Base-by-base conservation (phyloP, 2,113 vertebrate species). In the Actenoides hombroni region DNA sequence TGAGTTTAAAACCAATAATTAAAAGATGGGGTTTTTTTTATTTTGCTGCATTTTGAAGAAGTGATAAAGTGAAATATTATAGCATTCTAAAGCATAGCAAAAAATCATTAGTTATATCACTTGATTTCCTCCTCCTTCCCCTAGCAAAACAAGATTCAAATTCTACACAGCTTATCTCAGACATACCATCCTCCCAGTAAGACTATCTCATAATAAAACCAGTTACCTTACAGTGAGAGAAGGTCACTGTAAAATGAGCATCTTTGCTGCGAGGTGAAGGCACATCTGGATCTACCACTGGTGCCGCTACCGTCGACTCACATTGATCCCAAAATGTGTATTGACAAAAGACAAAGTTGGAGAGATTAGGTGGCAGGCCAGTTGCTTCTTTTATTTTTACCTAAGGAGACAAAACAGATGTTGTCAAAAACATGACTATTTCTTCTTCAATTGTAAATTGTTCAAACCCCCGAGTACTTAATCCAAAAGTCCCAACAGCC, bases 281-380 rank as follows among this genome's bases (percentile, higher is more conserved):
- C 90, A 98, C 98, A 76, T 99, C 99, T 11, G 99, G 99, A 96
- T 99, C 99, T 90, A 99, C 98, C 94, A 99, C 98, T 6, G 99
- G 99, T 67, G 99, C 99, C 3, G 99, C 99, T 91, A 99, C 99
- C 4, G 98, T 98, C 46, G 99, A 98, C 74, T 99, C 98, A 0
- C 98, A 98, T 40, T 99, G 98, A 96, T 99, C 99, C 99, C 99
- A 99, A 97, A 99, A 99, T 0, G 98, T 99, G 86, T 99, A 99
- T 92, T 99, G 99, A 97, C 99, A 99, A 98, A 99, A 99, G 59
- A 99, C 99, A 53, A 99, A 99, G 97, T 99, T 99, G n/a, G 99
- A 99, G 61, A 99, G 98, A 95, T 98, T 99, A 91, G 98, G 97
- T 15, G 99, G 99, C 68, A 99, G 97, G 28, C 99, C 99, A 0